Base-by-base conservation (phyloP, 2,113 vertebrate genomes). In the Eudorcas thomsonii region DNA sequence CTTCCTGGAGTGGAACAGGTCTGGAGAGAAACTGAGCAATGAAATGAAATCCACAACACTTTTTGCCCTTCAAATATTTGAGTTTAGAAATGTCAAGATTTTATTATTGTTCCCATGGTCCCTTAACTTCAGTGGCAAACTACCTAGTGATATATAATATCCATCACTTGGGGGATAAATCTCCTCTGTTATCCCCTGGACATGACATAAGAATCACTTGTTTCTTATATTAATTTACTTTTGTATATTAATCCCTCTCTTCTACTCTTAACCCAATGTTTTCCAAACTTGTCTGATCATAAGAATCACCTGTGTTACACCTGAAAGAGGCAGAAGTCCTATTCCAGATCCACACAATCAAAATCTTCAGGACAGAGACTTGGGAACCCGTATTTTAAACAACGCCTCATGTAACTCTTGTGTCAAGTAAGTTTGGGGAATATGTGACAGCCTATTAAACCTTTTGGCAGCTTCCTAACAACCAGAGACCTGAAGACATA, bases 11-110 rank as follows among this genome's bases (percentile, higher is more conserved):
- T 2, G 4, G 54, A 93, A 45, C 25, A 62, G 54, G 91, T 86
- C 11, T 94, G 55, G 64, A 57, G 36, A 86, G 71, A 96, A 93
- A 87, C 36, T 59, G 93, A 95, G 28, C 28, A 48, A 96, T 71
- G 33, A 95, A 91, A 93, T 78, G 45, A 94, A 97, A 91, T 71
- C 80, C 25, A 43, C 78, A 85, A 84, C 55, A 86, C 36, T 16
- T 95, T 54, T 36, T 94, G 93, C 39, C 78, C 54, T 74, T 26
- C 48, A 62, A 71, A 83, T 86, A 78, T 55, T 59, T 83, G 55
- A 67, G 43, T 6, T 60, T 57, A 82, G 88, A 92, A 87, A 92
- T 48, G 39, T 89, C 59, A 92, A 57, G 43, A 67, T 88, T 57
- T 88, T 93, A 48, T 92, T 67, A 39, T 25, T 85, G 83, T 5